Base-by-base conservation (phyloP, 2,113 vertebrate genomes). In the Mellivora capensis region DNA sequence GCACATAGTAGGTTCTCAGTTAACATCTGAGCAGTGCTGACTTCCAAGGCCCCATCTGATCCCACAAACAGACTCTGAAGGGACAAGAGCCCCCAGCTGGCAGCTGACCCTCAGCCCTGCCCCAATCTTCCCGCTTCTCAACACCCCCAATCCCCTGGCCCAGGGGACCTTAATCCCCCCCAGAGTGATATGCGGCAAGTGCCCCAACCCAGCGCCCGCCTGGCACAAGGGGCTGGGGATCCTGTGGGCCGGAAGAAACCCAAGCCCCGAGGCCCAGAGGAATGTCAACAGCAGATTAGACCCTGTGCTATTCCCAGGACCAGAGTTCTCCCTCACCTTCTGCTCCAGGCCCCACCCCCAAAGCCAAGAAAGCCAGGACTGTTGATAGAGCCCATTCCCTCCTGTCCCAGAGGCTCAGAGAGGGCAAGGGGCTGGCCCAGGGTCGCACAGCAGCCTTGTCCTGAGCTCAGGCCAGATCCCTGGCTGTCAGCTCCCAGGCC, bases 211-310 rank as follows among this genome's bases (percentile, higher is more conserved):
- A 37, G 76, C 2, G 1, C 54, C 69, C 1, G 14, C 94, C 94
- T 3, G 44, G 90, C 49, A 29, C 6, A 13, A 29, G 88, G 44
- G 17, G 39, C 93, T 3, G 0, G 77, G 67, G 94, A 61, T 95
- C 95, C 91, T 88, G 74, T 13, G 15, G 72, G 49, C 74, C 12
- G 0, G 25, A 62, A 8, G 97, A 96, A 96, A 97, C 87, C 95
- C 87, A 93, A 97, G 74, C 86, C 80, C 69, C 42, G 1, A 6
- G 95, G 52, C 88, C 89, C 76, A 11, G 44, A 0, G 10, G 86
- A 93, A 87, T 93, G 95, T 96, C 98, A 97, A 67, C 93, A 90
- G 83, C 57, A 95, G 97, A 90, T 97, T 86, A 97, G 87, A 29
- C 79, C 47, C 64, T 54, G 1, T 1, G 12, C 87, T 81, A 71